These are phyloP conservation scores for Anhinga anhinga DNA, from an alignment of 2,113 vertebrate species.

Conservation along the genomic window DNA sequence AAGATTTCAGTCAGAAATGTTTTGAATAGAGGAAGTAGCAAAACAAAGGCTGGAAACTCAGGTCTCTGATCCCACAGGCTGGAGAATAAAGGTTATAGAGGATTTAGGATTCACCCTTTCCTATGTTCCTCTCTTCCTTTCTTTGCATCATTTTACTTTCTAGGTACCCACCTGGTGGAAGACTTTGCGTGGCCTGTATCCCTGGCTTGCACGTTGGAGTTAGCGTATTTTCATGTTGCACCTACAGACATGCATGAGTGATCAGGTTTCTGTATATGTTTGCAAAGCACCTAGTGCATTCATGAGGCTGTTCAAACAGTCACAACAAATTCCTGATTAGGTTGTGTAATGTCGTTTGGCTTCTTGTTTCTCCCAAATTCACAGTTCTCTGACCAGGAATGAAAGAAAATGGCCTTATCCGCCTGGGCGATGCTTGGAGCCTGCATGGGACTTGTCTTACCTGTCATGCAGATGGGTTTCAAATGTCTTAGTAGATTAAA, in stretches of 20 bases:
- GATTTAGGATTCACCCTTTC: neutral
- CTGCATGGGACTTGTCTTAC: neutral
- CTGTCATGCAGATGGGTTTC: neutral
- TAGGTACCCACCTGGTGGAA: neutral
- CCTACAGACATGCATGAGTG: fast-evolving
- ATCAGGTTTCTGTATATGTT: neutral
- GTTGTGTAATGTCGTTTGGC: neutral
- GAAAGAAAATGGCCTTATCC: neutral
- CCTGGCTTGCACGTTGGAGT: neutral
- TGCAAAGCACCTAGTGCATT: neutral
- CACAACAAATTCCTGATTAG: neutral
- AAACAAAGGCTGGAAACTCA: neutral
- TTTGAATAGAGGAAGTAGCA: neutral
- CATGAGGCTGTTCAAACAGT: neutral
- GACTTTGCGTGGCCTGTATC: neutral
- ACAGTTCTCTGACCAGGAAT: neutral
- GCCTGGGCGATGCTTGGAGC: neutral
- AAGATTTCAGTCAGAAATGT: neutral
- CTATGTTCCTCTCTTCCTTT: neutral
- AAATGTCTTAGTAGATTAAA: neutral
- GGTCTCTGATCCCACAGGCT: neutral
- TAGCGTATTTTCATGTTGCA: neutral
- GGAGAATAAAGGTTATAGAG: neutral
- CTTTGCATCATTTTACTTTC: neutral
- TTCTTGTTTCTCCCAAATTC: neutral